A percentile compares a stretch with the other conserved stretches of the same genome.
phyloP scores from a whole-genome alignment of 53 echinoderm and acorn worm species.

The Zoroaster sp. region DNA sequence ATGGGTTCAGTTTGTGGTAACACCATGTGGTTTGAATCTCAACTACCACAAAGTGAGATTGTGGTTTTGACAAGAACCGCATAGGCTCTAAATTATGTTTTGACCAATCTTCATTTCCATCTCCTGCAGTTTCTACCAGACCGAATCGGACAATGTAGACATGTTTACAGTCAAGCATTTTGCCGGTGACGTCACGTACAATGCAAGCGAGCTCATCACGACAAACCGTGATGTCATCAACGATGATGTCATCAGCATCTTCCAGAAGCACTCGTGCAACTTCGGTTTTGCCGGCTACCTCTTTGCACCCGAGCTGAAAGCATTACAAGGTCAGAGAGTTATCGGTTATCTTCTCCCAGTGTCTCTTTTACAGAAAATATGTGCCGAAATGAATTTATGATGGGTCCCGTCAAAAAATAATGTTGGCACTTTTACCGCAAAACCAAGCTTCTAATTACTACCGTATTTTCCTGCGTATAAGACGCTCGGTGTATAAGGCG shows the following conservation, averaged over 20 bases:
- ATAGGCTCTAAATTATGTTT: no score
- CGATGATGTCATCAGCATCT: conserved; percentile 90
- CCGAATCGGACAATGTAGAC: conserved; percentile 46
- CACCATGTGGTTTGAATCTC: no score
- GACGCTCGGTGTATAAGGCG: no score
- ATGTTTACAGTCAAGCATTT: conserved; percentile 87
- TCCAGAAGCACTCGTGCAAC: conserved; percentile 85
- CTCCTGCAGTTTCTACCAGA: conserved; percentile 55
- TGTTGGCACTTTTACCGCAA: background rate
- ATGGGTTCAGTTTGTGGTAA: no score
- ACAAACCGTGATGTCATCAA: conserved; percentile 87
- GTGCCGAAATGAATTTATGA: no score
- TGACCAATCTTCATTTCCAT: background rate
- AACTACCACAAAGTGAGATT: no score
- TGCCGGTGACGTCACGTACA: conserved; percentile 80
- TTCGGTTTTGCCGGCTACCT: conserved; percentile 97
- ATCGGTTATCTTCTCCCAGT: background rate
- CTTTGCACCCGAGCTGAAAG: conserved; percentile 83
- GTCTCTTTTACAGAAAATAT: background rate
- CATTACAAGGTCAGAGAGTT: conserved; percentile 70
- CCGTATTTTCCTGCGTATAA: no score
- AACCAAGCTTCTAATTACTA: no score
- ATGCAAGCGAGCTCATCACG: conserved; percentile 71
- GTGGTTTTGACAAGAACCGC: no score
- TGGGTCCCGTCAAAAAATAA: background rate